Percentiles rank a stretch among this genome's conserved stretches.
Conservation (phyloP, 2,888 invertebrate genomes). For the Dryomyza anilis region DNA sequence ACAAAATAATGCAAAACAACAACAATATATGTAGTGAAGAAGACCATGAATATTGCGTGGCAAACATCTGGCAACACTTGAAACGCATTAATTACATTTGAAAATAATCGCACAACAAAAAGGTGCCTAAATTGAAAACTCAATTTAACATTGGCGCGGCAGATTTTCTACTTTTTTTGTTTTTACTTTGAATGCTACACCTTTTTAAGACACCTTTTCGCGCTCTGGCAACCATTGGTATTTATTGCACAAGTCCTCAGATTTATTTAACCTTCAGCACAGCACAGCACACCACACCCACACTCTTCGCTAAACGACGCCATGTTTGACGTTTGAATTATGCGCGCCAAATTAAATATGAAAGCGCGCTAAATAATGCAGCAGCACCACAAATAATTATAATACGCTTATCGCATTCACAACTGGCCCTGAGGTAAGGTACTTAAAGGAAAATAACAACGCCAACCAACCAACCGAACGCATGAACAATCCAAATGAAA, state of each 20-base stretch:
- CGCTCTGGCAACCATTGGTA: neutral
- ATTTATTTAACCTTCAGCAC: neutral
- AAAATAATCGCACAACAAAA: neutral
- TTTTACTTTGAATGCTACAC: neutral
- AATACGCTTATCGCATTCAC: neutral
- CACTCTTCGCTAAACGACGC: neutral
- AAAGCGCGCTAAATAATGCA: constrained; percentile 23
- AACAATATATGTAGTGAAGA: neutral
- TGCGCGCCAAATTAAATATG: constrained; percentile 22
- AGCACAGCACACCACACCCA: neutral
- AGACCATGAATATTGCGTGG: neutral
- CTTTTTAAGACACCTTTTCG: neutral
- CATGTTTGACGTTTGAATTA: constrained; percentile 18
- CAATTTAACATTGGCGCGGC: neutral
- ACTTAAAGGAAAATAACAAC: neutral
- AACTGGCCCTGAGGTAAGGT: neutral
- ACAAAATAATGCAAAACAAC: neutral
- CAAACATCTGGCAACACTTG: neutral
- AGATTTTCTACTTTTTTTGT: neutral
- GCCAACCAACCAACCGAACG: no score
- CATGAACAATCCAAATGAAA: neutral
- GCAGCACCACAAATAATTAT: constrained; percentile 4
- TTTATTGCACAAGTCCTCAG: neutral
- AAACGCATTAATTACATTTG: constrained; percentile 12
- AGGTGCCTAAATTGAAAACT: neutral